Base-by-base conservation (phyloP, 2,888 invertebrate species). In the Eupithecia abbreviata region DNA sequence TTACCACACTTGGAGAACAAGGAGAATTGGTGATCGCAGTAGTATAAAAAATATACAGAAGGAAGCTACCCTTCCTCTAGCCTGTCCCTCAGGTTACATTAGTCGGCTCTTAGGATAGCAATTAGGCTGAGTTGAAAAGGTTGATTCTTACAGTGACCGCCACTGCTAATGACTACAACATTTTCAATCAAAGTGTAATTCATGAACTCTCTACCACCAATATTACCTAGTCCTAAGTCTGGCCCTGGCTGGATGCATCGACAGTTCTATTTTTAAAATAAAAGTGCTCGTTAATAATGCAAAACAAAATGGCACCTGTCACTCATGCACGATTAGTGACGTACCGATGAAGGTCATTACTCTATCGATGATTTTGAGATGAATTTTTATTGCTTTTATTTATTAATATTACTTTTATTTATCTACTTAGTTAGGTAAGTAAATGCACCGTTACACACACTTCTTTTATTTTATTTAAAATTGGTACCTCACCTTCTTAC, bases 251-350 rank as follows among this genome's bases (percentile, higher is more conserved):
- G 0, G 42, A 15, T 43, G 45, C 67, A 67, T n/a, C 67, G 41
- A 66, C 42, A 42, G 66, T 67, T 67, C 43, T 67, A 67, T 67
- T 67, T 67, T 67, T 67, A 67, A 67, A 66, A 42, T 7, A 42
- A 15, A 51, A 55, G 15, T 66, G 15, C 9, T 43, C 43, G 43
- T n/a, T n/a, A 43, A 45, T 68, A 68, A 68, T 68, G 10, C 67
- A 1, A 68, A 42, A 42, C 66, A 18, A 58, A 58, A 18, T 42
- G 41, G 7, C 41, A 42, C 9, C 10, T 68, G 45, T 68, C 67
- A 67, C 43, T 68, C 67, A 68, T 4, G 4, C 51, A 65, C 2
- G 67, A 13, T 43, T 68, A 45, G 67, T 68, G 67, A 43, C 41
- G 67, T 4, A 43, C 15, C 42, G 9, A 4, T 43, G 4, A 45